Conservation (phyloP, 2,888 invertebrate genomes). For the Lepeophtheirus nordmannii region DNA sequence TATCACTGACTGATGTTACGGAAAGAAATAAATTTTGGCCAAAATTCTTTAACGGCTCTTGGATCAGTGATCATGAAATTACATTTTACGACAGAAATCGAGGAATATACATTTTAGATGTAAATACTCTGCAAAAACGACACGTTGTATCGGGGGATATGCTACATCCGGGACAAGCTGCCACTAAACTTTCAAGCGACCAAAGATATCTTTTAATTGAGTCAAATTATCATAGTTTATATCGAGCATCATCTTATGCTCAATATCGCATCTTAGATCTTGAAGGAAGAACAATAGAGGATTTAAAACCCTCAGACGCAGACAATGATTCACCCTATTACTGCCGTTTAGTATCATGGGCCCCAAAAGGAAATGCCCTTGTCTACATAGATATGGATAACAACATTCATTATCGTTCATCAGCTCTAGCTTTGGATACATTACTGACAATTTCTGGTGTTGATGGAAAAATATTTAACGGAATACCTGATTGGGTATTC, state of each 20-base stretch:
- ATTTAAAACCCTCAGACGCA: not conserved
- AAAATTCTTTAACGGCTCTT: conserved; percentile 16
- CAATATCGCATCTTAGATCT: not conserved
- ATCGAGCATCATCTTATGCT: conserved; percentile 6
- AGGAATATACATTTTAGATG: conserved; percentile 6
- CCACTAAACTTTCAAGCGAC: not conserved
- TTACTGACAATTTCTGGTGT: conserved; percentile 2
- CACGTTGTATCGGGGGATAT: not conserved
- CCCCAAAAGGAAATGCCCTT: conserved; percentile 16
- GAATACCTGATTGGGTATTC: conserved; percentile 87
- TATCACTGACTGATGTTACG: not conserved
- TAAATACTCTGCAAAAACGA: not conserved
- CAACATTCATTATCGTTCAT: conserved; percentile 19
- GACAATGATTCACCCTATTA: not conserved
- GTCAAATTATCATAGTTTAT: not conserved
- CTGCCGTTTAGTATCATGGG: conserved; percentile 11
- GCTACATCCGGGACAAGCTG: not conserved
- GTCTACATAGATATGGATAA: conserved; percentile 22
- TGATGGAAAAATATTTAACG: conserved; percentile 54
- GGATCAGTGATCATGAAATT: conserved; percentile 23
- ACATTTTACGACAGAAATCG: conserved; percentile 1
- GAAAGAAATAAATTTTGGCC: not conserved
- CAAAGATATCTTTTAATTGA: conserved; percentile 3
- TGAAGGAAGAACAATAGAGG: not conserved
- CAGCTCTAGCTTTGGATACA: conserved; percentile 16